These are phyloP conservation scores for Limnephilus lunatus DNA, from an alignment of 2,888 invertebrate genomes.

Conservation along the genomic window DNA sequence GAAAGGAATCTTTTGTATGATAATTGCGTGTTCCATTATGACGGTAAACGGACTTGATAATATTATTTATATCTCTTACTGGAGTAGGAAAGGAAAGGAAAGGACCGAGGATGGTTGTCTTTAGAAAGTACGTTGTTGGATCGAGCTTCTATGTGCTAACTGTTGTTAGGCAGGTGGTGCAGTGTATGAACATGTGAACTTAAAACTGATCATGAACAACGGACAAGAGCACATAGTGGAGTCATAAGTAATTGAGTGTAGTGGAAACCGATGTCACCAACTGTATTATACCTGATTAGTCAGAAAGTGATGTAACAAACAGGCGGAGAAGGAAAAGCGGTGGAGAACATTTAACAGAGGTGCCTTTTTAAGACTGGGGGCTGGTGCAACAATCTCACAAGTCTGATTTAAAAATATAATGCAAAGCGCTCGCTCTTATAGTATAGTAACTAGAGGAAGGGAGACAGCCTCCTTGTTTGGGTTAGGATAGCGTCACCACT, in stretches of 20 bases:
- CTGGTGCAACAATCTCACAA: conserved; percentile 66
- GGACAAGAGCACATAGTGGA: too few relatives aligned
- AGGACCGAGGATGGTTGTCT: conserved; percentile 36
- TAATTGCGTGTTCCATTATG: conserved; percentile 60
- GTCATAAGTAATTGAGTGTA: too few relatives aligned
- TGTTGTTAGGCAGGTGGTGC: background rate
- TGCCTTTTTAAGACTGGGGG: conserved; percentile 67
- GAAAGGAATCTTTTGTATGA: conserved; percentile 62
- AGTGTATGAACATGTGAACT: background rate
- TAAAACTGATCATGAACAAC: too few relatives aligned
- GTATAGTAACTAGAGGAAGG: conserved; percentile 55
- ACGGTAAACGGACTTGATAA: conserved; percentile 55
- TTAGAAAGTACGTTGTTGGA: conserved; percentile 22
- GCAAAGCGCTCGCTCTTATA: conserved; percentile 63
- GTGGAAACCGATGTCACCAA: too few relatives aligned
- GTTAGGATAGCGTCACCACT: conserved; percentile 42
- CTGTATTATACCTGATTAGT: background rate
- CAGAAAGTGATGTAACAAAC: conserved; percentile 35
- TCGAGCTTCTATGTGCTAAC: background rate
- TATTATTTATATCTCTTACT: conserved; percentile 62
- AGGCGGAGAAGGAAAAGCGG: background rate
- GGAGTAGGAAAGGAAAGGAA: conserved; percentile 45
- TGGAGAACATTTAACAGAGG: conserved; percentile 63
- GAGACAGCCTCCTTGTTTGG: conserved; percentile 49
- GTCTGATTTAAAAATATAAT: conserved; percentile 65